phyloP scores from a whole-genome alignment of 1,140 invertebrate genomes.

The Druon quercuslanigerum region DNA sequence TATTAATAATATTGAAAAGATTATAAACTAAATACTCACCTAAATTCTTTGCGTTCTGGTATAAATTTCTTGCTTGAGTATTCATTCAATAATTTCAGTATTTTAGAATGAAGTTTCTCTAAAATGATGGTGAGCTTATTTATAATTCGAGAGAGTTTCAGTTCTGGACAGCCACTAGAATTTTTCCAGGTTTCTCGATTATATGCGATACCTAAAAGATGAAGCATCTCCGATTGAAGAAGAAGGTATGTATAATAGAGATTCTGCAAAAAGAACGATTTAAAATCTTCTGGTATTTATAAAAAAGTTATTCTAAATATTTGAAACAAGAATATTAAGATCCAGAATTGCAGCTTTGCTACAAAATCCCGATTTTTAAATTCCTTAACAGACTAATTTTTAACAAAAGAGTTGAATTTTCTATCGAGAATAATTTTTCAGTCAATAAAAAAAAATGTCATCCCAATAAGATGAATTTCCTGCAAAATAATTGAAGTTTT shows the following conservation, averaged over 20 bases:
- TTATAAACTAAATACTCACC: conserved; percentile 25
- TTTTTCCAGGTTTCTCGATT: conserved; percentile 42
- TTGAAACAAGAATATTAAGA: background rate
- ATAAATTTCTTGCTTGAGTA: conserved; percentile 43
- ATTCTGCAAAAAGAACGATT: conserved; percentile 51
- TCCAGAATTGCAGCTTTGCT: no score
- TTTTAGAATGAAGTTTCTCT: conserved; percentile 45
- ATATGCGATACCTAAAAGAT: conserved; percentile 63
- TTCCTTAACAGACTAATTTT: no score
- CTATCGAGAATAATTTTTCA: no score
- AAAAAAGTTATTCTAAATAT: no score
- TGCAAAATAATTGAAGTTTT: no score
- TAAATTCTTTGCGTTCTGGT: conserved; percentile 54
- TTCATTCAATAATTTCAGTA: conserved; percentile 54
- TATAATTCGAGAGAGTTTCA: conserved; percentile 52
- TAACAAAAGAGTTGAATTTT: no score
- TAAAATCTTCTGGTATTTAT: background rate
- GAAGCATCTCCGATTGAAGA: conserved; percentile 67
- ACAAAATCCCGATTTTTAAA: no score
- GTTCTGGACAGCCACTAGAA: conserved; percentile 48
- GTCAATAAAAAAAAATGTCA: no score
- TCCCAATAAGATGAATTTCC: no score
- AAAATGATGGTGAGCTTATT: conserved; percentile 48
- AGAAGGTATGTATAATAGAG: conserved; percentile 68
- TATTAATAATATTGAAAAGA: conserved; percentile 17